phyloP scores from a whole-genome alignment of 2,113 vertebrate genomes.

The Hemibagrus wyckioides region DNA sequence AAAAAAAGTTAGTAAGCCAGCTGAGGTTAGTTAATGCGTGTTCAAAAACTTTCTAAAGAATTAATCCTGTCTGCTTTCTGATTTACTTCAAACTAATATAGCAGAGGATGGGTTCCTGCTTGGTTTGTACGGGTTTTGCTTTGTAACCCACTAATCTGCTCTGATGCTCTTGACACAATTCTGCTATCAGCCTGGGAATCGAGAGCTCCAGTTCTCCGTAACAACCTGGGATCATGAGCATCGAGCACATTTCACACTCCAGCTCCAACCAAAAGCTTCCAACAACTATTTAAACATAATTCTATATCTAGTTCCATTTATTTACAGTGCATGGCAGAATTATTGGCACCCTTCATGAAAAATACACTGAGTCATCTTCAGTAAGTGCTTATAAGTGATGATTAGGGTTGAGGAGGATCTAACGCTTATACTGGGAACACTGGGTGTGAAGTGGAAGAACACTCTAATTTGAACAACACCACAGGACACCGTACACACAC shows the following conservation, averaged over 20 bases:
- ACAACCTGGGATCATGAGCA: background rate
- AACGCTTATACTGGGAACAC: background rate
- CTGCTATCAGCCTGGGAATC: constrained; percentile 1
- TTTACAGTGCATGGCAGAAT: background rate
- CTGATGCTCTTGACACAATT: constrained; percentile 30
- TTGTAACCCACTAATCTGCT: constrained; percentile 26
- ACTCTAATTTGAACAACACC: background rate
- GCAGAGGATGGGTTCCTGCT: background rate
- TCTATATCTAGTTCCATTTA: too few species aligned
- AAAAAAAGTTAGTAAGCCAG: background rate
- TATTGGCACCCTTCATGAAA: constrained; percentile 4
- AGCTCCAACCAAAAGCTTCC: background rate
- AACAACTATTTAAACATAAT: too few species aligned
- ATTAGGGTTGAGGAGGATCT: background rate
- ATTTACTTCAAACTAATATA: background rate
- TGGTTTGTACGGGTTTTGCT: background rate
- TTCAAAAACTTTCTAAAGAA: background rate
- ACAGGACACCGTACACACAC: background rate
- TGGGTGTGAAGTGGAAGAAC: background rate
- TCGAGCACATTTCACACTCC: background rate
- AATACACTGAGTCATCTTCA: background rate
- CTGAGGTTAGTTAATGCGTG: background rate
- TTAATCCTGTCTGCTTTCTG: background rate
- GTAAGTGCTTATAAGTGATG: background rate
- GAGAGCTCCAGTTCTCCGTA: background rate